Evolutionary conservation across 1,140 invertebrate genomes (phyloP).

Genomic region (Harpegnathos saltator): DNA sequence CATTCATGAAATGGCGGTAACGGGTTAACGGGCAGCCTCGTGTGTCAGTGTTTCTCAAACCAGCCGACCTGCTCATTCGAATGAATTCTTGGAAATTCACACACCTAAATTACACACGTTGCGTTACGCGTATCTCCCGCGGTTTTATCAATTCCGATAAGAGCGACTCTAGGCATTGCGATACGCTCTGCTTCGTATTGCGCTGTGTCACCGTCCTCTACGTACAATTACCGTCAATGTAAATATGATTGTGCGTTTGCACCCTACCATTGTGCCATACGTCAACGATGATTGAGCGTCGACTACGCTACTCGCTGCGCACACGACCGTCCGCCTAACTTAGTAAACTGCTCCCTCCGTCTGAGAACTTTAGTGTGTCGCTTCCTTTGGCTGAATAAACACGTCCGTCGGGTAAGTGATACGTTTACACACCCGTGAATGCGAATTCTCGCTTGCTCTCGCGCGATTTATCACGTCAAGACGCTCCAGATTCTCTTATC

Average conservation of each 20-base stretch:
- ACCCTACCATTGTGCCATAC: constrained; percentile 23
- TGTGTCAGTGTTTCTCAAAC: constrained; percentile 6
- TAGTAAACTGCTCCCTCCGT: constrained; percentile 22
- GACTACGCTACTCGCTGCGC: constrained; percentile 21
- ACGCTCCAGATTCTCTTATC: background rate
- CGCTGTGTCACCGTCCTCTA: background rate
- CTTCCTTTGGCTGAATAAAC: constrained; percentile 1
- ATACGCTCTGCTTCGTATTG: constrained; percentile 17
- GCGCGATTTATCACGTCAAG: background rate
- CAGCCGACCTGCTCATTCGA: background rate
- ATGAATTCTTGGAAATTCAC: background rate
- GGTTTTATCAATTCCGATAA: constrained; percentile 46
- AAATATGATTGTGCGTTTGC: constrained; percentile 61
- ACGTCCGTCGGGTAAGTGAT: constrained; percentile 18
- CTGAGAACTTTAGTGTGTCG: constrained; percentile 21
- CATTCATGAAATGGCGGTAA: background rate
- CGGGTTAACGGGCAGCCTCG: too few species aligned
- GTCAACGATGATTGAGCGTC: constrained; percentile 59
- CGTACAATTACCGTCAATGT: constrained; percentile 28
- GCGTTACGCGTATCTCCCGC: background rate
- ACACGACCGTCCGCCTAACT: constrained; percentile 41
- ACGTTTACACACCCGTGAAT: background rate
- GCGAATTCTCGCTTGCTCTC: background rate
- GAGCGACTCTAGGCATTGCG: constrained; percentile 10
- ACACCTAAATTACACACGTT: background rate